Evolutionary conservation across 2,797 vertebrate species (phyloP).

Genomic region (Otolemur crassicaudatus): DNA sequence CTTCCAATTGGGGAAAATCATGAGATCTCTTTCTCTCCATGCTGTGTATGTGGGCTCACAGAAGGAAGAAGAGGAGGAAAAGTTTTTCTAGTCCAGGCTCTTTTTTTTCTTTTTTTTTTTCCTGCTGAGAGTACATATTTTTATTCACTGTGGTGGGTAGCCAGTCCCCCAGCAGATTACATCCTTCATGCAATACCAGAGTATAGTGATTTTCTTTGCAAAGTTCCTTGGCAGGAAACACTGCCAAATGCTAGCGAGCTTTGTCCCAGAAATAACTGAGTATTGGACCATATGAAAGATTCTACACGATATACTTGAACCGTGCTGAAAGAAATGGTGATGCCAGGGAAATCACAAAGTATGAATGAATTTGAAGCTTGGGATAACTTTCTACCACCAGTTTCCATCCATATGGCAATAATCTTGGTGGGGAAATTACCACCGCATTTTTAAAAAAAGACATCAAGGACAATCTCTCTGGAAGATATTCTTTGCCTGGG

Average conservation of each 20-base stretch:
- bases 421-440: conserved; percentile 60
- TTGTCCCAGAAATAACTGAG: conserved; percentile 12
- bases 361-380: conserved; percentile 49
- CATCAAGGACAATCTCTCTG: conserved; percentile 62
- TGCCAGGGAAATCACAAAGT: background rate
- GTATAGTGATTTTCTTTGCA: conserved; percentile 42
- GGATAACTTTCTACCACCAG: conserved; percentile 38
- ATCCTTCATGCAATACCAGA: background rate
- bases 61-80: background rate
- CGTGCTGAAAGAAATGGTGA: conserved; percentile 25
- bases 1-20: background rate
- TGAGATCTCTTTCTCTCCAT: background rate
- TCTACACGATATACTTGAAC: conserved; percentile 18
- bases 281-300: conserved; percentile 22
- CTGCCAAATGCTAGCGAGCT: conserved; percentile 55
- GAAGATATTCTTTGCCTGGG: conserved; percentile 62
- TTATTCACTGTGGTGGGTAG: background rate
- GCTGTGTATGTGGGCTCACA: background rate
- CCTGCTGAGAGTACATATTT: background rate
- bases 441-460: conserved; percentile 27
- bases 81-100: background rate
- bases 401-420: conserved; percentile 53
- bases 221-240: conserved; percentile 62
- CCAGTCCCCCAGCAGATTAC: background rate
- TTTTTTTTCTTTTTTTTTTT: background rate